Percentiles rank a stretch among this genome's conserved stretches.
Conservation (phyloP, 2,113 vertebrate genomes). For the Etheostoma cragini region DNA sequence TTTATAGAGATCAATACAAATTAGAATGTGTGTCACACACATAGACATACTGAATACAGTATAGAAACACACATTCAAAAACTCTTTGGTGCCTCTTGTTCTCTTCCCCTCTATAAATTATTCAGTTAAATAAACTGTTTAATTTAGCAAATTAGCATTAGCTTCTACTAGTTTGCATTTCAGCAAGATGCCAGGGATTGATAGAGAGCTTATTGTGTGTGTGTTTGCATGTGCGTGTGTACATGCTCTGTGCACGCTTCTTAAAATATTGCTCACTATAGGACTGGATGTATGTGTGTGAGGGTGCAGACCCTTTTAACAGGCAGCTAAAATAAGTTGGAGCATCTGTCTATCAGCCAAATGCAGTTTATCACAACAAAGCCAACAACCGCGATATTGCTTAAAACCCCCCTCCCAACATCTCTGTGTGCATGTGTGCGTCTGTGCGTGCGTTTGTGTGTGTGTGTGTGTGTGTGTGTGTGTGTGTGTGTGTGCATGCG, state of each 20-base stretch:
- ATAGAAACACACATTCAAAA: neutral
- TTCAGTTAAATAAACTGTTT: slow-evolving; percentile 36
- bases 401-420: slow-evolving; percentile 36
- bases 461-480: neutral
- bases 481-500: neutral
- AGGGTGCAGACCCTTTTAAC: slow-evolving; percentile 36
- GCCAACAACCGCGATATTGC: slow-evolving; percentile 26
- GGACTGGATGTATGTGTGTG: slow-evolving; percentile 9
- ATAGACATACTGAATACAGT: slow-evolving; percentile 10
- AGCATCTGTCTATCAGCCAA: slow-evolving; percentile 53
- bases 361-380: slow-evolving; percentile 59
- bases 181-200: neutral
- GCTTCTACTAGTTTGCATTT: slow-evolving; percentile 13
- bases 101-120: slow-evolving; percentile 34
- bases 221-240: neutral
- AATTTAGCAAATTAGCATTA: slow-evolving; percentile 42
- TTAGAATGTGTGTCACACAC: slow-evolving; percentile 4
- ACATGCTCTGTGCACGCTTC: neutral
- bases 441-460: neutral
- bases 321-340: slow-evolving; percentile 44
- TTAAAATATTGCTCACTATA: neutral
- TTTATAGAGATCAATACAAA: slow-evolving; percentile 30
- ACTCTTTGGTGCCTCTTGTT: neutral
- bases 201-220: slow-evolving; percentile 11
- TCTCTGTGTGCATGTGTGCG: slow-evolving; percentile 1